A percentile compares a stretch with the other conserved stretches of the same genome.
Conservation (phyloP, 2,113 vertebrate genomes). For the Romanogobio albipinnatus region DNA sequence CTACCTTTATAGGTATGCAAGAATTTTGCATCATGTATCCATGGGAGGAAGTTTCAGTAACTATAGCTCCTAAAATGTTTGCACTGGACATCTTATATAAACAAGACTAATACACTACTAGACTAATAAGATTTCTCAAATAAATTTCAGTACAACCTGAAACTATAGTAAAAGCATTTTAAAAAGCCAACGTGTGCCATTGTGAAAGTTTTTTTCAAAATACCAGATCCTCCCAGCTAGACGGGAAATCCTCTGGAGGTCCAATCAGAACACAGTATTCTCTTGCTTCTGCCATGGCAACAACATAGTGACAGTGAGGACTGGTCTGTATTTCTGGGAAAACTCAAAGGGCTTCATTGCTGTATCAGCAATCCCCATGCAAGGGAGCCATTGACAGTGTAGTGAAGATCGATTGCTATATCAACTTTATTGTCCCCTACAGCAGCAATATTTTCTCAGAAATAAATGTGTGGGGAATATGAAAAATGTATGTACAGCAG, state of each 20-base stretch:
- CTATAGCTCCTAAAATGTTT: not conserved
- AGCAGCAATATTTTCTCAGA: conserved; percentile 63
- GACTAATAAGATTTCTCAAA: not conserved
- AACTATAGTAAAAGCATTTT: not conserved
- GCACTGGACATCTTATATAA: not conserved
- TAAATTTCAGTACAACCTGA: not conserved
- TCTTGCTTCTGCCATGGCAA: conserved; percentile 11
- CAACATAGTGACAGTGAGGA: not conserved
- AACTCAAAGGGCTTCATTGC: not conserved
- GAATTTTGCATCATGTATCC: no score
- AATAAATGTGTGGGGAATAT: conserved; percentile 54
- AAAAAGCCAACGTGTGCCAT: not conserved
- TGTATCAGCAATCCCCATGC: not conserved
- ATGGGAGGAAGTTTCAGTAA: not conserved
- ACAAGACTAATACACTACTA: not conserved
- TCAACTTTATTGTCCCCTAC: conserved; percentile 46
- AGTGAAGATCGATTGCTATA: conserved; percentile 51
- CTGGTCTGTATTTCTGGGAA: not conserved
- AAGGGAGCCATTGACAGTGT: not conserved
- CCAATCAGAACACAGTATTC: conserved; percentile 12
- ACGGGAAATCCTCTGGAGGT: not conserved
- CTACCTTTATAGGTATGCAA: no score
- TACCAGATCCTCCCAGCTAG: not conserved
- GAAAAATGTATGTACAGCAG: conserved; percentile 66
- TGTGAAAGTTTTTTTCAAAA: conserved; percentile 3